A percentile compares a stretch with the other conserved stretches of the same genome.
Evolutionary conservation across 2,888 invertebrate species (phyloP).

Genomic region (Dryadula phaetusa): DNA sequence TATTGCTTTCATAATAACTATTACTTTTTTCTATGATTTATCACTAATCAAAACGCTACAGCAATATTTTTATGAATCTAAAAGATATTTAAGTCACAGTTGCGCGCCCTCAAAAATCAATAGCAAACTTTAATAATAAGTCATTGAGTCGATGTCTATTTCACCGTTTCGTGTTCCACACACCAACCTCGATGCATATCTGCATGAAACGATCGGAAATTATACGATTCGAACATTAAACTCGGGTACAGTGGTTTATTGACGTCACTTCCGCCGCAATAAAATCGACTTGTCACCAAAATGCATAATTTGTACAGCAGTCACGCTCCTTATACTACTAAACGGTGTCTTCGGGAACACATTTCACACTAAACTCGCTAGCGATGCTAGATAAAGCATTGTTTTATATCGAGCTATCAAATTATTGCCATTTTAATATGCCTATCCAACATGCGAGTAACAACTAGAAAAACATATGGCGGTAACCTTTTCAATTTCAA

Average conservation of each 20-base stretch:
- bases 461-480: slow-evolving; percentile 48
- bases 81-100: background rate
- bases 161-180: slow-evolving; percentile 51
- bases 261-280: slow-evolving; percentile 82
- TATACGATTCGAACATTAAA: slow-evolving; percentile 78
- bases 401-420: slow-evolving; percentile 79
- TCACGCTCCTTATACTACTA: slow-evolving; percentile 82
- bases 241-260: slow-evolving; percentile 79
- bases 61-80: background rate
- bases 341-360: slow-evolving; percentile 82
- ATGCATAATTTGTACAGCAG: slow-evolving; percentile 83
- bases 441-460: slow-evolving; percentile 14
- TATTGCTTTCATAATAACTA: too few relatives aligned
- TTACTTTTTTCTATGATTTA: background rate
- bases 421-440: slow-evolving; percentile 79
- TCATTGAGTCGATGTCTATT: slow-evolving; percentile 29
- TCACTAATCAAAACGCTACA: background rate
- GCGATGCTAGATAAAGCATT: slow-evolving; percentile 79
- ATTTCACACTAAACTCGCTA: slow-evolving; percentile 80
- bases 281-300: slow-evolving; percentile 81
- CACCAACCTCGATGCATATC: slow-evolving; percentile 68
- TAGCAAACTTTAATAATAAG: slow-evolving; percentile 30
- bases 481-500: slow-evolving; percentile 77
- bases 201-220: slow-evolving; percentile 72
- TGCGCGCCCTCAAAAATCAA: slow-evolving; percentile 21